These are phyloP conservation scores for Andrena camellia DNA, from an alignment of 2,888 invertebrate species.

Conservation along the genomic window DNA sequence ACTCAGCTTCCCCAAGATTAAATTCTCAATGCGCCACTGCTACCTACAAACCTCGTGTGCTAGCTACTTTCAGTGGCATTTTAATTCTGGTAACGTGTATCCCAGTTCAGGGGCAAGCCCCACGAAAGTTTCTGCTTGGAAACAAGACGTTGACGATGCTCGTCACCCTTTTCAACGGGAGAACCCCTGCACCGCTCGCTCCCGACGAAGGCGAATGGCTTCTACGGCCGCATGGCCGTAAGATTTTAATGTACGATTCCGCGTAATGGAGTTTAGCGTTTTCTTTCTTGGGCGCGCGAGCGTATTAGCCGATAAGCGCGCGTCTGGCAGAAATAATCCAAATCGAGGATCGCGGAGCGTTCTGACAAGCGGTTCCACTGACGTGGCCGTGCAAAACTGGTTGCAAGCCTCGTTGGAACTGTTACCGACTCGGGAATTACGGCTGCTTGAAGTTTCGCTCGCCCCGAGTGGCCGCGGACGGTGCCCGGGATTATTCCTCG, in stretches of 20 bases:
- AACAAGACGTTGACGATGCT: neutral
- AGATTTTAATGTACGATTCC: conserved; percentile 67
- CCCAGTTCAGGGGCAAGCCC: no score
- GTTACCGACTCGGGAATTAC: conserved; percentile 55
- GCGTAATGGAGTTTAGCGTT: conserved; percentile 58
- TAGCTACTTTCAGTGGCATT: neutral
- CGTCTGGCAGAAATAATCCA: conserved; percentile 66
- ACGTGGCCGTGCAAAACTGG: conserved; percentile 70
- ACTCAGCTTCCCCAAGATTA: no score
- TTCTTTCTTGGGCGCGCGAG: conserved; percentile 14
- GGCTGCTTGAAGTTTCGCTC: conserved; percentile 51
- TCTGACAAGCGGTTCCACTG: conserved; percentile 69
- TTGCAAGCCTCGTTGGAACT: conserved; percentile 57
- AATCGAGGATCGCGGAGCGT: conserved; percentile 68
- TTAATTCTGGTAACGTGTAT: neutral
- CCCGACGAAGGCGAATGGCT: conserved; percentile 62
- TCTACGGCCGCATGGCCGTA: conserved; percentile 50
- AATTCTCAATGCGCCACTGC: no score
- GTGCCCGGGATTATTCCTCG: neutral
- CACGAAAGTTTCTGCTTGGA: neutral
- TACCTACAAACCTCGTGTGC: no score
- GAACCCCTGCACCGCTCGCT: conserved; percentile 53
- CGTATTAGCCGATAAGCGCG: conserved; percentile 14
- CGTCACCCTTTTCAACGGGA: conserved; percentile 5
- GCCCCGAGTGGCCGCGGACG: conserved; percentile 27